These are phyloP conservation scores for Lamprotornis superbus DNA, from an alignment of 2,113 vertebrate species.

Conservation along the genomic window DNA sequence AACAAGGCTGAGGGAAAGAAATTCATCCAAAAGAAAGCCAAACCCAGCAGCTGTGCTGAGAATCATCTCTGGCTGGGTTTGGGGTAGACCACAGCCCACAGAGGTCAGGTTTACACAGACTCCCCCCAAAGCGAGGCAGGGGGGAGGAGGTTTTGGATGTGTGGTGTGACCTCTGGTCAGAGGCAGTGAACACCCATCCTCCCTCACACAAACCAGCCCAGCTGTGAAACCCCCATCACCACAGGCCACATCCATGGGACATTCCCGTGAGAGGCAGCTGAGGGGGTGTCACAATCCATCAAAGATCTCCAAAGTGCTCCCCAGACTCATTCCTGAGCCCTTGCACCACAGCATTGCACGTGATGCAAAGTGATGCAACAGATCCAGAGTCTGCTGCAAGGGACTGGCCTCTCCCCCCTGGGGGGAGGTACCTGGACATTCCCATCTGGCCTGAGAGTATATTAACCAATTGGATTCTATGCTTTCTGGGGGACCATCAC, in stretches of 20 bases:
- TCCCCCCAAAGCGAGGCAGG: fast-evolving
- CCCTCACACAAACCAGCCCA: neutral
- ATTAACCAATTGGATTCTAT: neutral
- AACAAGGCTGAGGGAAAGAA: neutral
- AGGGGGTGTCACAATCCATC: neutral
- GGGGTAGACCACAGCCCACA: neutral
- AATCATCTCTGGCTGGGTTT: neutral
- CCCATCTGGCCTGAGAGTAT: neutral
- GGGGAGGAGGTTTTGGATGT: neutral
- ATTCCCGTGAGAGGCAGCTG: neutral
- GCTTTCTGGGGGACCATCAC: neutral
- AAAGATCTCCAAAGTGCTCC: fast-evolving
- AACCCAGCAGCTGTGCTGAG: neutral
- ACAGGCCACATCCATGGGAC: no score
- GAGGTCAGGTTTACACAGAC: neutral
- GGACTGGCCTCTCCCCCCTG: neutral
- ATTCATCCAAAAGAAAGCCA: neutral
- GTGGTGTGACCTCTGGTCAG: neutral
- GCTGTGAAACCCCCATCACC: neutral
- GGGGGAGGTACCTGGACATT: neutral
- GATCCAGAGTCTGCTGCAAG: neutral
- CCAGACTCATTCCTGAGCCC: neutral
- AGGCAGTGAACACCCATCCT: neutral
- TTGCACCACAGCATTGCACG: neutral
- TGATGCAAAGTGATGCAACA: neutral